Base-by-base conservation (phyloP, 2,888 invertebrate genomes). In the Chrysolina americana region DNA sequence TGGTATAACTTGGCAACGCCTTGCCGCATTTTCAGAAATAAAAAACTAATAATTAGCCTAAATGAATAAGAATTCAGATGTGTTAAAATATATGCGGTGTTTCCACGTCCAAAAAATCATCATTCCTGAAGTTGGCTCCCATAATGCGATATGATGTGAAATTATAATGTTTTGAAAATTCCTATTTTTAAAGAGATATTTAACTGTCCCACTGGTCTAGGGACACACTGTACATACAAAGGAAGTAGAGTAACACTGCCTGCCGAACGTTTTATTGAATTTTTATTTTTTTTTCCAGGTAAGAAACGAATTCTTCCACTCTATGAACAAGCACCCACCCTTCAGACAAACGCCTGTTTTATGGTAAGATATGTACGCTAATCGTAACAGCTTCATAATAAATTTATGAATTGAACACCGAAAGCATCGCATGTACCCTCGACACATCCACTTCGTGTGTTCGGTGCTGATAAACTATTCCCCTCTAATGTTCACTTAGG, bases 401-500 rank as follows among this genome's bases (percentile, higher is more conserved):
- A 59, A 28, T 59, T 5, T 28, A 59, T 59, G 28, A 59, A 59
- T 59, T 59, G 36, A 28, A 59, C 36, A n/a, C 28, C 59, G 59
- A 36, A 59, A 59, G 59, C n/a, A 36, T 28, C 9, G 13, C 28
- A 8, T 36, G 59, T 59, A 23, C 28, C 59, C 28, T 59, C 36
- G 9, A 2, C 13, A 59, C 59, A 59, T 23, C 36, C 59, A 23
- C 53, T 53, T 11, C 59, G 59, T 36, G 59, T 59, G 28, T 15
- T 59, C 59, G 36, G 15, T 11, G 59, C 36, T 59, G 59, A 59
- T 59, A 59, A 59, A 59, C 59, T 36, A 36, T 53, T 28, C 59
- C 59, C 59, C 59, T 36, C 59, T 59, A 36, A 59, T 59, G 59
- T 59, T 59, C 59, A 59, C 59, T 59, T 59, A 59, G 28, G 59